Conservation (phyloP, 2,797 vertebrate species). For the Manis pentadactyla region DNA sequence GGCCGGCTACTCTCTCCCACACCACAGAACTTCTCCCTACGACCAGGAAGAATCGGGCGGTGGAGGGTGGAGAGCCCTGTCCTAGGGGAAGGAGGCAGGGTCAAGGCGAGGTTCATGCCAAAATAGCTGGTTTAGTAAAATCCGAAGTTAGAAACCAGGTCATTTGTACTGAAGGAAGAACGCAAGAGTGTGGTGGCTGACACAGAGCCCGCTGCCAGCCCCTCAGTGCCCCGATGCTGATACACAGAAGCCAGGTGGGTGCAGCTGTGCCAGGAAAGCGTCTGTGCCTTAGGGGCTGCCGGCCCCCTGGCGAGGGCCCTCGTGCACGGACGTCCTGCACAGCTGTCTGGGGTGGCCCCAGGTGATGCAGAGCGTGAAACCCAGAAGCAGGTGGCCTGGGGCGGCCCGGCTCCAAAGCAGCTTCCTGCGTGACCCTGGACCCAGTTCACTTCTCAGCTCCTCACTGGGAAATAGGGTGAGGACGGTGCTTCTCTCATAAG, state of each 20-base stretch:
- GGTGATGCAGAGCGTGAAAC: not conserved
- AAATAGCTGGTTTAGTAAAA: slow-evolving; percentile 5
- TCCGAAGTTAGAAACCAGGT: not conserved
- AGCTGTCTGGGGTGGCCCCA: too few species aligned
- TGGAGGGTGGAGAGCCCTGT: not conserved
- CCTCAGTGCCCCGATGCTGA: not conserved
- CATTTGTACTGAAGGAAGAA: not conserved
- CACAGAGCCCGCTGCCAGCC: not conserved
- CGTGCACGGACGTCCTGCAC: not conserved
- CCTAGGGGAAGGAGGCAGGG: not conserved
- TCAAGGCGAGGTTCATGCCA: not conserved
- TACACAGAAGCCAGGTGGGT: not conserved
- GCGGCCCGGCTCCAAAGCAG: not conserved
- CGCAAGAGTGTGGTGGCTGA: not conserved
- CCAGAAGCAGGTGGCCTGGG: not conserved
- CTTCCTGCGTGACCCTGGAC: not conserved
- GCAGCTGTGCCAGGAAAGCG: not conserved
- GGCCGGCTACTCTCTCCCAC: not conserved
- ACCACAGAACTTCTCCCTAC: not conserved
- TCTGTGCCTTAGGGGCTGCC: not conserved
- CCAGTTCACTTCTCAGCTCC: not conserved
- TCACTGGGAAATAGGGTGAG: not conserved
- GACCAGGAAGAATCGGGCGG: not conserved
- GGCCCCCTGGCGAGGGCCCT: not conserved
- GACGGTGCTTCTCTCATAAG: not conserved